Base-by-base conservation (phyloP, 1,140 invertebrate genomes). In the Myzus persicae region DNA sequence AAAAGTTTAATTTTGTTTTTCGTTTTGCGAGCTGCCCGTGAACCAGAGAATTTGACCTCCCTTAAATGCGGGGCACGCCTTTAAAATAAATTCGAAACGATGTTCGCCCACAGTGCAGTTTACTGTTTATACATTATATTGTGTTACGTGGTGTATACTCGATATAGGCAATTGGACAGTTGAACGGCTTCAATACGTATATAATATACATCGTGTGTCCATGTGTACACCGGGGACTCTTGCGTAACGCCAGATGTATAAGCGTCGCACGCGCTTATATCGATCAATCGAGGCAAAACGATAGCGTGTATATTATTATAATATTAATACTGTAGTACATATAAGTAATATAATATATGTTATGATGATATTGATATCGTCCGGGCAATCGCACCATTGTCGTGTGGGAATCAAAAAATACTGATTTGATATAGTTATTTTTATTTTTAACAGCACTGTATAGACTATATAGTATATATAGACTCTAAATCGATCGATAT, bases 121-220 rank as follows among this genome's bases (percentile, higher is more conserved):
- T 7, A 31, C 31, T n/a, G 59, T 67, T 67, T 59, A 59, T 18
- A 22, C 20, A 20, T 48, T 76, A 76, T 76, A 76, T 76, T 76
- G 31, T n/a, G 59, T 76, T 76, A n/a, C 59, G 31, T n/a, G 31
- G 22, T 51, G 20, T 51, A 51, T 67, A 76, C 59, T n/a, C 20
- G 59, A 76, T 76, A n/a, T 76, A n/a, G 31, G n/a, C 59, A 76
- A 76, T 76, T 76, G 59, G 59, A n/a, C 59, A 76, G 59, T 76
- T 76, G 59, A 76, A 76, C 59, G 59, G 59, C 59, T 76, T 76
- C 59, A n/a, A 76, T 76, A 76, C 31, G 31, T 76, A 76, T 76
- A 76, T n/a, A 6, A n/a, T n/a, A 59, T 67, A n/a, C 22, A 51
- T 51, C 5, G 20, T 22, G 5, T 31, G 31, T 76, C 20, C 59